Percentiles rank a stretch among this genome's conserved stretches.
Conservation (phyloP, 2,888 invertebrate species). For the Eupithecia centaureata region DNA sequence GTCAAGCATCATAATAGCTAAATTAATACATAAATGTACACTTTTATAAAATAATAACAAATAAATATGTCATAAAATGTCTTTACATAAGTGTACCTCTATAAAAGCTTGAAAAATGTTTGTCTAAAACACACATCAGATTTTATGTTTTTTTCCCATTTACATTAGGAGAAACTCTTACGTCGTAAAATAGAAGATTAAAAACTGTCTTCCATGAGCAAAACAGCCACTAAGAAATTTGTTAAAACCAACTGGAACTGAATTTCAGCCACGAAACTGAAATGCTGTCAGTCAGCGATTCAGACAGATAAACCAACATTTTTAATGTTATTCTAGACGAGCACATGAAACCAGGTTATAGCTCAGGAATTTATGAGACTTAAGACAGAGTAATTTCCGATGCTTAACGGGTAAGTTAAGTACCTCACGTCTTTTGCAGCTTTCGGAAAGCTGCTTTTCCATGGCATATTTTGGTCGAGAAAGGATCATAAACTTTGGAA, state of each 20-base stretch:
- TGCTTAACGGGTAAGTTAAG: neutral
- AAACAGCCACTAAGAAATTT: neutral
- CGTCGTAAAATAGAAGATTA: too few relatives aligned
- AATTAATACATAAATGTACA: neutral
- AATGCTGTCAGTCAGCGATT: neutral
- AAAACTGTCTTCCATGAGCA: neutral
- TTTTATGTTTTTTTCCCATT: too few relatives aligned
- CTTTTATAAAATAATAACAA: too few relatives aligned
- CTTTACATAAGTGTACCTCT: too few relatives aligned
- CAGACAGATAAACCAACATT: conserved; percentile 6
- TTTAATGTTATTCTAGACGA: conserved; percentile 5
- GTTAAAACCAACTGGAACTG: neutral
- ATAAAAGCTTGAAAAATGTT: too few relatives aligned
- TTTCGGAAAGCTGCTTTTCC: neutral
- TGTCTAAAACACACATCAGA: too few relatives aligned
- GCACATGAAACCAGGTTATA: neutral
- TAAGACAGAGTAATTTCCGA: conserved; percentile 1
- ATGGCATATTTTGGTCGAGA: neutral
- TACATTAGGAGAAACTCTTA: too few relatives aligned
- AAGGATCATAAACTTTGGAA: neutral
- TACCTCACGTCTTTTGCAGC: neutral
- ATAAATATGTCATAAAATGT: too few relatives aligned
- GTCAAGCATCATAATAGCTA: neutral
- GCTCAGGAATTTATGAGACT: neutral
- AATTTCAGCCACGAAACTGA: neutral